These are phyloP conservation scores for Zoroaster sp. DNA, from an alignment of 53 echinoderm and acorn worm species.

Conservation along the genomic window DNA sequence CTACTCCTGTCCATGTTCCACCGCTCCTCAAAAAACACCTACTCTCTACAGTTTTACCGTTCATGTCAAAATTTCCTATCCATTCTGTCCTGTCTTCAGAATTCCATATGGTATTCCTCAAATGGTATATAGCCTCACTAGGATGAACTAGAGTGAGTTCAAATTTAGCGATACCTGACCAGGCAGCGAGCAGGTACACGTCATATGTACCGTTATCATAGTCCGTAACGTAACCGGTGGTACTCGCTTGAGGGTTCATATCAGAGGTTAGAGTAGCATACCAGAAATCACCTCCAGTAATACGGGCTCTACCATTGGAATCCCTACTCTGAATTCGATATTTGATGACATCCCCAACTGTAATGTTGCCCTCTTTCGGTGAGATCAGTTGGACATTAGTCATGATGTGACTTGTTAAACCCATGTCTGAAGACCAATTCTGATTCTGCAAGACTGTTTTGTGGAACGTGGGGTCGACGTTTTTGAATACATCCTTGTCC, in stretches of 20 bases:
- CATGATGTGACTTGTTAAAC: too few species aligned
- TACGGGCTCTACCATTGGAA: too few species aligned
- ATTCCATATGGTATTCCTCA: conserved; percentile 27
- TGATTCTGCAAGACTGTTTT: too few species aligned
- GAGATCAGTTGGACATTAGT: too few species aligned
- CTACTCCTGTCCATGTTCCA: conserved; percentile 3
- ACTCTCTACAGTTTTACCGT: neutral
- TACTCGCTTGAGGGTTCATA: neutral
- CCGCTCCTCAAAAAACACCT: conserved; percentile 32
- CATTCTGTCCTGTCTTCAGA: conserved; percentile 9
- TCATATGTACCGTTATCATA: conserved; percentile 78
- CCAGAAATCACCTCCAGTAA: too few species aligned
- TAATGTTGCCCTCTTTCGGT: too few species aligned
- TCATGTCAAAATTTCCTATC: neutral
- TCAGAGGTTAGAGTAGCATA: too few species aligned
- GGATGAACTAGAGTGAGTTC: conserved; percentile 70
- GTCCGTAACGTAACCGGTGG: conserved; percentile 59
- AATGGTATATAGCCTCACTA: conserved; percentile 55
- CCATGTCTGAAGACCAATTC: too few species aligned
- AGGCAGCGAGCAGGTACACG: conserved; percentile 64
- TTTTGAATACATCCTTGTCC: too few species aligned
- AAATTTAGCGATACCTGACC: conserved; percentile 60
- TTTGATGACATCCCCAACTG: too few species aligned
- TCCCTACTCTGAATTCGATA: too few species aligned
- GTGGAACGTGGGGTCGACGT: too few species aligned